A percentile compares a stretch with the other conserved stretches of the same genome.
Evolutionary conservation across 2,888 invertebrate genomes (phyloP).

Genomic region (Trissoscelio sp.): DNA sequence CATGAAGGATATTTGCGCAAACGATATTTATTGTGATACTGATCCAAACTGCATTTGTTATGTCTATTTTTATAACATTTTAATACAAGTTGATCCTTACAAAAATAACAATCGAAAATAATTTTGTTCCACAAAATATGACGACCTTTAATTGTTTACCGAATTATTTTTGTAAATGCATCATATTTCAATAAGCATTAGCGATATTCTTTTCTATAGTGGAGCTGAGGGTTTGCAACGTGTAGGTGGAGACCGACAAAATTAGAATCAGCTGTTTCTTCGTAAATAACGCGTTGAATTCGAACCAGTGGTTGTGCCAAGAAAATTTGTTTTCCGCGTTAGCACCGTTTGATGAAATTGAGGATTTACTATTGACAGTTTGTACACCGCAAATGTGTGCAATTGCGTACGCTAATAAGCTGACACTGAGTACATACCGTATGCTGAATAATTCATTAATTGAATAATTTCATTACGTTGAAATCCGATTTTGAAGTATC

Average conservation of each 20-base stretch:
- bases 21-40: slow-evolving; percentile 6
- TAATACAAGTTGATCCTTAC: too few relatives aligned
- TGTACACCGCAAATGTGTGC: slow-evolving; percentile 6
- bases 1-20: background rate
- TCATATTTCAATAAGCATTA: slow-evolving; percentile 32
- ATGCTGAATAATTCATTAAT: slow-evolving; percentile 44
- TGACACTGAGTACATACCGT: background rate
- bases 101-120: background rate
- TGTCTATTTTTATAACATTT: too few relatives aligned
- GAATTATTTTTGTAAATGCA: slow-evolving; percentile 37
- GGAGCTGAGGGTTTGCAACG: background rate
- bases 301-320: slow-evolving; percentile 42
- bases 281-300: slow-evolving; percentile 69
- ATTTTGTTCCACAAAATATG: background rate
- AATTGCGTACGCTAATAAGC: slow-evolving; percentile 20
- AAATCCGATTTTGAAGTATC: slow-evolving; percentile 24
- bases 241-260: slow-evolving; percentile 61
- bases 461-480: slow-evolving; percentile 22
- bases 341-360: slow-evolving; percentile 37
- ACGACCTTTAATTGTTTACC: background rate
- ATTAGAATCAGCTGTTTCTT: slow-evolving; percentile 73
- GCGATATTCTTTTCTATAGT: slow-evolving; percentile 28
- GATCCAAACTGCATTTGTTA: too few relatives aligned
- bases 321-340: slow-evolving; percentile 49
- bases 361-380: slow-evolving; percentile 43